Percentiles rank a stretch among this genome's conserved stretches.
These are phyloP conservation scores for Halcyon badia DNA, from an alignment of 2,797 vertebrate genomes.

Conservation along the genomic window DNA sequence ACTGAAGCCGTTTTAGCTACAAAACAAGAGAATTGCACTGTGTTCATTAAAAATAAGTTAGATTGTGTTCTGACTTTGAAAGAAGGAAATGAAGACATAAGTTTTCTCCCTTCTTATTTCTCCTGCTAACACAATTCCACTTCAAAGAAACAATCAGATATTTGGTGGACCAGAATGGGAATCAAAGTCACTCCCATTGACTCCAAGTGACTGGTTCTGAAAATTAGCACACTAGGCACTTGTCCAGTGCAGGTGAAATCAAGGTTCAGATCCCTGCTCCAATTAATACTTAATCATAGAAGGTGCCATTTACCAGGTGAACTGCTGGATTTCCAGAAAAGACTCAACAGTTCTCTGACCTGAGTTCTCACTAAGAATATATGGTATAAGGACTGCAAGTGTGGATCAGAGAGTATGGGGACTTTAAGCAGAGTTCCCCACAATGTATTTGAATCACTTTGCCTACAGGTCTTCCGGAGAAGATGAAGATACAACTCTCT, in stretches of 20 bases:
- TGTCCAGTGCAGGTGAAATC: not conserved
- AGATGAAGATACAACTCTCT: not conserved
- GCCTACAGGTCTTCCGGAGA: not conserved
- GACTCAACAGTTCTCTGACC: not conserved
- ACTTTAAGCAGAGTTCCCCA: not conserved
- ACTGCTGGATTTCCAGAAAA: not conserved
- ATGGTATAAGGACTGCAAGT: not conserved
- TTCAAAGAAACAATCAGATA: not conserved
- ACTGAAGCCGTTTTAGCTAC: not conserved
- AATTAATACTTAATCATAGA: not conserved
- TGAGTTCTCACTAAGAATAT: not conserved
- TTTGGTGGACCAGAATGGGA: not conserved
- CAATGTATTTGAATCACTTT: not conserved
- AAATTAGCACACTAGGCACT: not conserved
- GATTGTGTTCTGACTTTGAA: not conserved
- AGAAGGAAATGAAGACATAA: not conserved
- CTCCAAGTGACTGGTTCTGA: not conserved
- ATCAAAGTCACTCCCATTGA: not conserved
- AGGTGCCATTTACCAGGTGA: not conserved
- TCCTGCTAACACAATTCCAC: not conserved
- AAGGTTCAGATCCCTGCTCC: not conserved
- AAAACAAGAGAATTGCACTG: not conserved
- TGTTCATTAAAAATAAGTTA: not conserved
- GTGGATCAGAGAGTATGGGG: not conserved
- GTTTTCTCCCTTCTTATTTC: not conserved